Conservation (phyloP, 2,113 vertebrate genomes). For the Oenanthe melanoleuca region DNA sequence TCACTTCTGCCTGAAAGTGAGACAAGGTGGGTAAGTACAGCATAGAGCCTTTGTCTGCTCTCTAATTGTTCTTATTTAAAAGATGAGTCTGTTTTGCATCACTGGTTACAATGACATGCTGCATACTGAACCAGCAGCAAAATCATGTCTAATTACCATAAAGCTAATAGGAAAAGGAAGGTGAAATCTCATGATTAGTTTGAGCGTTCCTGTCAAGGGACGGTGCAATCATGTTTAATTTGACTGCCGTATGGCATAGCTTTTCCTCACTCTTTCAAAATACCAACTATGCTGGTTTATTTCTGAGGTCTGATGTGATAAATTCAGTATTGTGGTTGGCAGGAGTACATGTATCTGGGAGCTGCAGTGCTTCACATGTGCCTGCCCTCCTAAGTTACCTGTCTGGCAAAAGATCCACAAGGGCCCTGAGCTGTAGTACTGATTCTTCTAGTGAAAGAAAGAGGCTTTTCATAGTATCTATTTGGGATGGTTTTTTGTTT, state of each 20-base stretch:
- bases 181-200: conserved; percentile 65
- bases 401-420: background rate
- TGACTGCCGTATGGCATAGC: conserved; percentile 33
- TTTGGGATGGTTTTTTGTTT: background rate
- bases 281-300: background rate
- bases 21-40: background rate
- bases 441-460: background rate
- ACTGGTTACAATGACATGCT: conserved; percentile 35
- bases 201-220: conserved; percentile 53
- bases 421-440: background rate
- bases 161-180: conserved; percentile 65
- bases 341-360: background rate
- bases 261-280: conserved; percentile 39
- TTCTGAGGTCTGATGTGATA: background rate
- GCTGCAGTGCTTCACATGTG: background rate
- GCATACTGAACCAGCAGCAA: conserved; percentile 57
- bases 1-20: conserved; percentile 25
- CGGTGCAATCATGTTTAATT: conserved; percentile 62
- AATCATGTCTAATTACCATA: conserved; percentile 66
- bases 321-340: background rate
- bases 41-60: conserved; percentile 5
- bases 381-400: background rate
- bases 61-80: conserved; percentile 64
- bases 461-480: background rate
- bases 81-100: conserved; percentile 58